Evolutionary conservation across 2,113 vertebrate species (phyloP).

Genomic region (Chlamydotis undulata): DNA sequence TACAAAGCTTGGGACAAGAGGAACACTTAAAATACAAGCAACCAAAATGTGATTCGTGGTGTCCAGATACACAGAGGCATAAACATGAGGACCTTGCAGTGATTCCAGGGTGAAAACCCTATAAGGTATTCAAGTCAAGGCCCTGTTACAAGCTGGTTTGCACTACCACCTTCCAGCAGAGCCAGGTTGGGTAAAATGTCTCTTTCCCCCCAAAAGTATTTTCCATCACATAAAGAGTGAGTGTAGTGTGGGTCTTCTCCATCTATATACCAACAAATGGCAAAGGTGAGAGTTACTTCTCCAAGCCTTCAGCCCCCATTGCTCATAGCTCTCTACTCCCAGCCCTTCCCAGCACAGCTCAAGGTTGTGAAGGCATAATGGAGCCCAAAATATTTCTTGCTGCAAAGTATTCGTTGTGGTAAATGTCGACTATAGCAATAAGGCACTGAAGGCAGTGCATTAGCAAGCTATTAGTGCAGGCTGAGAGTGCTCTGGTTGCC

Average conservation of each 20-base stretch:
- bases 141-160: not conserved
- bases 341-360: slow-evolving; percentile 35
- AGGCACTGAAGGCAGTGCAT: slow-evolving; percentile 52
- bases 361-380: slow-evolving; percentile 59
- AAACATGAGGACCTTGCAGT: not conserved
- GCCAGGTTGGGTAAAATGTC: not conserved
- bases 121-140: not conserved
- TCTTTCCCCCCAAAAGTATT: not conserved
- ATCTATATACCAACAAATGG: not conserved
- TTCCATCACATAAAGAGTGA: not conserved
- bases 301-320: not conserved
- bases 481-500: slow-evolving; percentile 61
- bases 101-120: not conserved
- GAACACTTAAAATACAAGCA: not conserved
- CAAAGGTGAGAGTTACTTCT: not conserved
- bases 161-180: not conserved
- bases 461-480: slow-evolving; percentile 57
- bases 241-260: not conserved
- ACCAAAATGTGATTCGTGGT: fast-evolving
- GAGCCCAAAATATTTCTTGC: slow-evolving; percentile 62
- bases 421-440: slow-evolving; percentile 60
- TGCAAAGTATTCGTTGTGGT: slow-evolving; percentile 50
- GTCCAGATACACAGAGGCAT: not conserved
- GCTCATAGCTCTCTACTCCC: not conserved
- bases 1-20: not conserved